Evolutionary conservation across 2,113 vertebrate genomes (phyloP), one percentile per base, ranked within the genome.

Genomic region (Haemorhous mexicanus): DNA sequence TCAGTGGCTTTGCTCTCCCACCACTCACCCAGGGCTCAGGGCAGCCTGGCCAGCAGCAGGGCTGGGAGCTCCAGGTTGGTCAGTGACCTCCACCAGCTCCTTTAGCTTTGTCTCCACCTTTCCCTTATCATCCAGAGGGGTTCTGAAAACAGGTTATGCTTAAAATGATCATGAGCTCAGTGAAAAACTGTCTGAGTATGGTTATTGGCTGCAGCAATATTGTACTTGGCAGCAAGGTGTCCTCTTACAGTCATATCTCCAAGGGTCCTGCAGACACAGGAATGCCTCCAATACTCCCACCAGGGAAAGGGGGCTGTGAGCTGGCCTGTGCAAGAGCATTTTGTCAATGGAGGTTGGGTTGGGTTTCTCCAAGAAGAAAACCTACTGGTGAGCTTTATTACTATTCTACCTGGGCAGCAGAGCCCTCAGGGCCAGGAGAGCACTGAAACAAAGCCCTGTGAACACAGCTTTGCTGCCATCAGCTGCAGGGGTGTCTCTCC

Each of bases 381-480:
- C 19, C 69, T 47, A 9, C 13, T 28, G 52, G 30, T 64, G 61
- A 85, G 19, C 52, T 64, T 28, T 28, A 63, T 23, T 43, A 5
- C 13, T 39, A 4, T 35, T 59, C 43, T 59, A 1, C 77, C 32
- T 16, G 49, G 47, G 61, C 61, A 72, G 41, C 21, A 75, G 80
- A 70, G 50, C 14, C 63, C 50, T n/a, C 16, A 19, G 37, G 68
- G 26, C 35, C 47, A 55, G 73, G 10, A 46, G 30, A 13, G 24
- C 16, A 2, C 69, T 28, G 66, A 12, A 39, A 37, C 49, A 30
- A 80, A 4, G 15, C 39, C 1, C 1, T 3, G 55, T 2, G 67
- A 49, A 30, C 16, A 2, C 0, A 4, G 28, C 0, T 0, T 3
- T 37, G 46, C 21, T 79, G 30, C 63, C 11, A 0, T 19, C 67